Evolutionary conservation across 2,888 invertebrate genomes (phyloP).

Genomic region (Heliconius cydno): DNA sequence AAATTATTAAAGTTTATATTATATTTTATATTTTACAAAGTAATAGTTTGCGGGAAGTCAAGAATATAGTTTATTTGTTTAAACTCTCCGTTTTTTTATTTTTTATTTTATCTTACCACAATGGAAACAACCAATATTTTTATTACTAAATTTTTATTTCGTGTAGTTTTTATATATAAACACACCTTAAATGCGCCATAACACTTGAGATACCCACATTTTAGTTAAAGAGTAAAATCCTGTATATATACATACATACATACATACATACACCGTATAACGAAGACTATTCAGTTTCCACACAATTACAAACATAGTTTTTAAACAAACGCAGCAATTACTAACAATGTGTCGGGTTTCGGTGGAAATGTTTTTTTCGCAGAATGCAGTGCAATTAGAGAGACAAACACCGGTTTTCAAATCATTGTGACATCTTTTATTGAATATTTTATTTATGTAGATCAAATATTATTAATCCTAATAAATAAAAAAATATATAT

Average conservation of each 20-base stretch:
- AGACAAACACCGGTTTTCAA: conserved; percentile 6
- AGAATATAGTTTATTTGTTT: background rate
- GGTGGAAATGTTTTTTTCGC: conserved; percentile 36
- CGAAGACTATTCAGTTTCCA: conserved; percentile 24
- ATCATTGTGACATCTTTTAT: background rate
- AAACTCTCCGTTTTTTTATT: background rate
- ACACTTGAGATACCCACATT: background rate
- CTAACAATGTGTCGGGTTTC: conserved; percentile 58
- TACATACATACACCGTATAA: background rate
- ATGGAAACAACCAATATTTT: too few relatives aligned
- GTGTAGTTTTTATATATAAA: too few relatives aligned
- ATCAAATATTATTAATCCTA: background rate
- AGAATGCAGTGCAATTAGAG: conserved; percentile 28
- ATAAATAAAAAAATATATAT: background rate
- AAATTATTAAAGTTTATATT: background rate
- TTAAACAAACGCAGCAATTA: conserved; percentile 54
- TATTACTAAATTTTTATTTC: too few relatives aligned
- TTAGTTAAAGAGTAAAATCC: background rate
- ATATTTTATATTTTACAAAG: background rate
- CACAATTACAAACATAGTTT: conserved; percentile 47
- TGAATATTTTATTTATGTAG: background rate
- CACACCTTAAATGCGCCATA: background rate
- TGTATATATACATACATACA: background rate
- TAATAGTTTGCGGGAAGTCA: background rate
- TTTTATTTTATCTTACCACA: too few relatives aligned